A percentile compares a stretch with the other conserved stretches of the same genome.
phyloP scores from a whole-genome alignment of 2,888 invertebrate genomes.

The Watsonalla binaria region DNA sequence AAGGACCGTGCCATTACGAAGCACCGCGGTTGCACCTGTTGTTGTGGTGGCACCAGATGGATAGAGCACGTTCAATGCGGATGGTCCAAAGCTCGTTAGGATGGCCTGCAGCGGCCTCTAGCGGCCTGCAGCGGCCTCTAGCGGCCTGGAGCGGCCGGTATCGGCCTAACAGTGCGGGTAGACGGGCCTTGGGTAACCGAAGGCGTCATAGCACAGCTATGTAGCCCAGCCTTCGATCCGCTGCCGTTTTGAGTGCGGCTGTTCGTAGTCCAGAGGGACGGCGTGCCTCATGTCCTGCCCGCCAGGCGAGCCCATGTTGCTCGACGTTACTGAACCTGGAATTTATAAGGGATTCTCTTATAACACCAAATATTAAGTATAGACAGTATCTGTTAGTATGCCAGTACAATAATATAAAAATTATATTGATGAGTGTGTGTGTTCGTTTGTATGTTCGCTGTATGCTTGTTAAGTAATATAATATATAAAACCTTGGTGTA shows the following conservation, averaged over 20 bases:
- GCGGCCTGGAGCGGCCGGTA: no score
- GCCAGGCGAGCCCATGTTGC: constrained; percentile 87
- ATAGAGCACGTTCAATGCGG: constrained; percentile 36
- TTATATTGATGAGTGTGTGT: no score
- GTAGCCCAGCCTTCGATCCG: constrained; percentile 96
- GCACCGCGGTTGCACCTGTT: constrained; percentile 55
- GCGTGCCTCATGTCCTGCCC: constrained; percentile 76
- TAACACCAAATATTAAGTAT: no score
- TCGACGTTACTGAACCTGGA: constrained; percentile 89
- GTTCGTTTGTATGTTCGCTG: no score
- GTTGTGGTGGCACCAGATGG: constrained; percentile 40
- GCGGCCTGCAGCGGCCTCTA: no score
- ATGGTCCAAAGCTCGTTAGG: constrained; percentile 49
- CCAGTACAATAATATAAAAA: no score
- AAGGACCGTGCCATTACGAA: constrained; percentile 49
- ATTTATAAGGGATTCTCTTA: constrained; percentile 11
- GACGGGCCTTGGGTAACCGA: constrained; percentile 73
- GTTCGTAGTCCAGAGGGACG: constrained; percentile 74
- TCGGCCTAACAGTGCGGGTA: constrained; percentile 72
- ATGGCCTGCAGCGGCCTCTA: constrained; percentile 28
- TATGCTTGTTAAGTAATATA: no score
- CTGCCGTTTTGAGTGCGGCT: constrained; percentile 87
- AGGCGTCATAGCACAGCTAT: constrained; percentile 82
- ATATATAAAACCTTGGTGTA: no score
- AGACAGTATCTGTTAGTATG: no score